phyloP scores from a whole-genome alignment of 2,797 vertebrate species.

The Dermochelys coriacea region DNA sequence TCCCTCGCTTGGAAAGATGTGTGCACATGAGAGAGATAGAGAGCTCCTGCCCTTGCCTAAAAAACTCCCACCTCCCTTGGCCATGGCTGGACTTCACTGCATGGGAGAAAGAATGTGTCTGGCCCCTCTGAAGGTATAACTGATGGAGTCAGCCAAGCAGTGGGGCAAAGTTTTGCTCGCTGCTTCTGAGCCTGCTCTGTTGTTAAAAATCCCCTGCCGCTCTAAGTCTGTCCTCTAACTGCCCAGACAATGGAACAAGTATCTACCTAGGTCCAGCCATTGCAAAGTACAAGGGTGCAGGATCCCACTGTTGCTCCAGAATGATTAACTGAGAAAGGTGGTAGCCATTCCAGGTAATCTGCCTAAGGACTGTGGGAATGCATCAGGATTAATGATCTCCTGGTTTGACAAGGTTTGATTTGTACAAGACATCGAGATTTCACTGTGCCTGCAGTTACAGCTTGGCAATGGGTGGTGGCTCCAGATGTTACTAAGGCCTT shows the following conservation, averaged over 20 bases:
- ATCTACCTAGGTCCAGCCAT: background rate
- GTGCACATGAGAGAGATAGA: background rate
- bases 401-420: background rate
- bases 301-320: background rate
- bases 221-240: background rate
- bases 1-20: background rate
- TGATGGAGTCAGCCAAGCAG: background rate
- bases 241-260: background rate
- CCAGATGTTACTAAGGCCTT: background rate
- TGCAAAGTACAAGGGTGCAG: background rate
- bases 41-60: background rate
- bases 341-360: background rate
- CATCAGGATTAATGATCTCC: background rate
- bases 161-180: background rate
- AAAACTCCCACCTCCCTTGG: background rate
- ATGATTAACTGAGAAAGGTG: background rate
- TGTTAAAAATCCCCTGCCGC: background rate
- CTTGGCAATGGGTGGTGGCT: background rate
- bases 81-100: background rate
- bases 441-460: conserved; percentile 15
- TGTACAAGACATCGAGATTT: background rate
- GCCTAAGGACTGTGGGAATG: too few species aligned
- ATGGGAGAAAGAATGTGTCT: background rate
- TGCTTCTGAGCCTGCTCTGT: background rate
- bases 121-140: background rate